A percentile compares a stretch with the other conserved stretches of the same genome.
These are phyloP conservation scores for Carassius auratus DNA, from an alignment of 2,113 vertebrate genomes.

Conservation along the genomic window DNA sequence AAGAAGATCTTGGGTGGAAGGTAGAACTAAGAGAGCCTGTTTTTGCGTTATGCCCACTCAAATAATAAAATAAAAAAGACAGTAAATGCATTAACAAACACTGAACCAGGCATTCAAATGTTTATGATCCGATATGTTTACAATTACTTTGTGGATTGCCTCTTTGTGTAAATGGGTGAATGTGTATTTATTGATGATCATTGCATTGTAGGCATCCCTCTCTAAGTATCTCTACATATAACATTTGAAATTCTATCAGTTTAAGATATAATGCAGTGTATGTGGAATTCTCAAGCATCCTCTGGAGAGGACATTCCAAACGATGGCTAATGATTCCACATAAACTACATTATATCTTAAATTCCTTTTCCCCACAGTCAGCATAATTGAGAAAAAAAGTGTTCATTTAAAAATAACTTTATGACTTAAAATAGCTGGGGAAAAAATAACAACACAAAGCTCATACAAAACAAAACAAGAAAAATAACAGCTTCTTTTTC, in stretches of 20 bases:
- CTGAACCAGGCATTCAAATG: background rate
- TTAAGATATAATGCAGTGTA: background rate
- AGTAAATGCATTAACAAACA: background rate
- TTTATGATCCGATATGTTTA: background rate
- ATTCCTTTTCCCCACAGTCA: too few relatives aligned
- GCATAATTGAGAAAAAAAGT: too few relatives aligned
- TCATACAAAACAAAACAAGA: too few relatives aligned
- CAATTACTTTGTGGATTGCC: background rate
- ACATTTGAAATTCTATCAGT: background rate
- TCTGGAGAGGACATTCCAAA: too few relatives aligned
- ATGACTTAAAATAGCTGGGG: too few relatives aligned
- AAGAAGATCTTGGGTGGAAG: constrained; percentile 83
- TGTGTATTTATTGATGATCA: constrained; percentile 84
- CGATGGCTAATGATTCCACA: too few relatives aligned
- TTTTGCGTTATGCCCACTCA: constrained; percentile 80
- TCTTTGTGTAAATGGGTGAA: constrained; percentile 74
- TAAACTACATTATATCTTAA: too few relatives aligned
- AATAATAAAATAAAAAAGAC: background rate
- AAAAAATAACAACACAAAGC: too few relatives aligned
- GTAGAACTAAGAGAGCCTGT: constrained; percentile 81
- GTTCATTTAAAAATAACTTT: too few relatives aligned
- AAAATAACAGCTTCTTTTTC: too few relatives aligned
- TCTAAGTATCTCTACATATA: constrained; percentile 61
- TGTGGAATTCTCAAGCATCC: constrained; percentile 76
- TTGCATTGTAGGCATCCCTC: constrained; percentile 84